Evolutionary conservation across 2,797 vertebrate species (phyloP), one percentile per base, ranked within the genome.

Genomic region (Gastrophryne carolinensis): DNA sequence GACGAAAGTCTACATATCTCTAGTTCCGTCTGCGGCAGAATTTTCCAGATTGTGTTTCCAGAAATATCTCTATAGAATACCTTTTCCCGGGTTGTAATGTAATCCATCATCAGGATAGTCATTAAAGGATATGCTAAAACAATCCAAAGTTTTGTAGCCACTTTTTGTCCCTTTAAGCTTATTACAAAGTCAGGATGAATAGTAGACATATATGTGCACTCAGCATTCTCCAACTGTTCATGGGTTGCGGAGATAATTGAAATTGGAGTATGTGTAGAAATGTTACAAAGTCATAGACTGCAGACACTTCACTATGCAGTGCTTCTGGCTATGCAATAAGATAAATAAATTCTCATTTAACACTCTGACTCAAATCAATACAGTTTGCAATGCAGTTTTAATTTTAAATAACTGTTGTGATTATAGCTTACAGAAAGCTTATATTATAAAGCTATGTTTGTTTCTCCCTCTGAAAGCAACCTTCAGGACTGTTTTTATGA

Each of bases 181-280:
- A 75, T 75, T 57, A 66, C 41, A 60, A 75, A 67, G 72, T 50
- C 64, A 69, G 52, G n/a, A 75, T 68, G 65, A 68, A 69, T 68
- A 68, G 64, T 29, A 69, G 73, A 75, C 64, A 68, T 75, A 69
- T 75, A 75, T 75, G 73, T 75, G 65, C 65, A 75, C 56, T 75
- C 73, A 75, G 73, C 73, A 75, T 69, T 75, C 73, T 75, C 73
- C 73, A 57, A 75, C 73, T 75, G 73, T 75, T 69, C 35, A 34
- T 60, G 50, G 56, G 65, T 65, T 75, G 65, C 73, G 61, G 65
- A 68, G 57, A 75, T 69, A 75, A 75, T 61, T 75, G 73, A 75
- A 75, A 75, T 57, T 49, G 35, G 35, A 67, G 23, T 37, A 57
- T 69, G 53, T 61, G 44, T 53, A 52, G 54, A 69, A 69, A 49